phyloP scores from a whole-genome alignment of 2,113 vertebrate genomes.

The Thamnaconus septentrionalis region DNA sequence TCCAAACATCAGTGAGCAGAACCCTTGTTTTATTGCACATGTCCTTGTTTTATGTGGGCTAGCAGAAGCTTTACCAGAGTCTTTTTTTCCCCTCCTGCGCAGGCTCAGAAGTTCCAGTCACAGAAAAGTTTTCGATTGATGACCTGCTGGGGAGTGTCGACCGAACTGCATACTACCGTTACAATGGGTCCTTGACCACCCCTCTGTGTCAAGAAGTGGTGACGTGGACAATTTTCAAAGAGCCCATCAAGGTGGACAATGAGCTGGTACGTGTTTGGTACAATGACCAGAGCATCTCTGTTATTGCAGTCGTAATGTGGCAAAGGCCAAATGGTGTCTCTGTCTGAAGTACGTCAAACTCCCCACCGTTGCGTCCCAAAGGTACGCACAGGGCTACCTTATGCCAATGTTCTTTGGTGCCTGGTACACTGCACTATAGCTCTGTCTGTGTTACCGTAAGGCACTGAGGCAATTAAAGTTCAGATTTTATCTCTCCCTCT shows the following conservation, averaged over 20 bases:
- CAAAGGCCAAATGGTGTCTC: too few relatives aligned
- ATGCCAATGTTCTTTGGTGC: too few relatives aligned
- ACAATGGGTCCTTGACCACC: slow-evolving; percentile 74
- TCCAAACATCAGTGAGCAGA: slow-evolving; percentile 32
- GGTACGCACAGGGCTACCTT: too few relatives aligned
- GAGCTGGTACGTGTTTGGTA: slow-evolving; percentile 59
- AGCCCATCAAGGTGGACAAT: slow-evolving; percentile 57
- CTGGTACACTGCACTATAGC: too few relatives aligned
- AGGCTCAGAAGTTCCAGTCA: slow-evolving; percentile 30
- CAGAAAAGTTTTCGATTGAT: slow-evolving; percentile 51
- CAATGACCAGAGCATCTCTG: too few relatives aligned
- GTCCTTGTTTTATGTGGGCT: background rate
- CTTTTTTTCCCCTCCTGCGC: background rate
- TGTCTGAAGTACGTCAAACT: too few relatives aligned
- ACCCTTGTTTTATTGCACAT: background rate
- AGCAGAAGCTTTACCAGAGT: background rate
- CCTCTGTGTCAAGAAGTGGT: slow-evolving; percentile 71
- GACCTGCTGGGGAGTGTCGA: slow-evolving; percentile 58
- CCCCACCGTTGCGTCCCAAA: too few relatives aligned
- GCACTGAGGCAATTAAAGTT: too few relatives aligned
- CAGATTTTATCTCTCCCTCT: too few relatives aligned
- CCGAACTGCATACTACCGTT: slow-evolving; percentile 60
- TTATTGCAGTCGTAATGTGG: too few relatives aligned
- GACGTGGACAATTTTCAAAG: slow-evolving; percentile 73
- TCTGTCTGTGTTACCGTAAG: too few relatives aligned